These are phyloP conservation scores for Charina bottae DNA, from an alignment of 2,113 vertebrate species.

Conservation along the genomic window DNA sequence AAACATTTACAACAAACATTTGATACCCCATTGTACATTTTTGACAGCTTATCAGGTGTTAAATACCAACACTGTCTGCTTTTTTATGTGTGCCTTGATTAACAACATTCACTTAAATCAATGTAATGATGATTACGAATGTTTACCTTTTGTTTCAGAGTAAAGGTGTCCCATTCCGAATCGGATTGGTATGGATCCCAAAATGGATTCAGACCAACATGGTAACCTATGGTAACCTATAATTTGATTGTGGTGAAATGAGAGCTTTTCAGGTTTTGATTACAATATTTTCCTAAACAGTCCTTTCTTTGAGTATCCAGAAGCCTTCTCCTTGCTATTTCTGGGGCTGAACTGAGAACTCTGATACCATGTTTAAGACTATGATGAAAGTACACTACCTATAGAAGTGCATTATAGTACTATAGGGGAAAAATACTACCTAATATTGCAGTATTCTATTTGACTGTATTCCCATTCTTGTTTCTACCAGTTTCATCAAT, in stretches of 20 bases:
- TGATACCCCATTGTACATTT: too few relatives aligned
- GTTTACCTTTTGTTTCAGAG: neutral
- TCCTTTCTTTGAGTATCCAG: neutral
- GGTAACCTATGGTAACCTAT: neutral
- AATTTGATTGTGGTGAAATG: neutral
- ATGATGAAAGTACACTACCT: neutral
- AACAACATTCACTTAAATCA: neutral
- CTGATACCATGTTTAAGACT: neutral
- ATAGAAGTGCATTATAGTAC: neutral
- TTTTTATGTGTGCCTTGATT: neutral
- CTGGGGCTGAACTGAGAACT: neutral
- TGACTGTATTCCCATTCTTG: neutral
- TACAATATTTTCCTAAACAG: neutral
- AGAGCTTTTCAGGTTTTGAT: neutral
- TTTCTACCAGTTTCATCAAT: constrained; percentile 24
- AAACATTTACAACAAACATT: too few relatives aligned
- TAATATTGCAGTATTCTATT: neutral
- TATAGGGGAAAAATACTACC: neutral
- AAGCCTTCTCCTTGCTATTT: neutral
- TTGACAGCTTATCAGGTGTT: too few relatives aligned
- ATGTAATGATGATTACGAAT: neutral
- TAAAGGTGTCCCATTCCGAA: neutral
- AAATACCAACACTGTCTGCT: neutral
- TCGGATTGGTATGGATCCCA: neutral
- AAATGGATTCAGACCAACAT: neutral